Percentiles rank a stretch among this genome's conserved stretches.
phyloP scores from a whole-genome alignment of 2,797 vertebrate species.

The Varecia variegata region DNA sequence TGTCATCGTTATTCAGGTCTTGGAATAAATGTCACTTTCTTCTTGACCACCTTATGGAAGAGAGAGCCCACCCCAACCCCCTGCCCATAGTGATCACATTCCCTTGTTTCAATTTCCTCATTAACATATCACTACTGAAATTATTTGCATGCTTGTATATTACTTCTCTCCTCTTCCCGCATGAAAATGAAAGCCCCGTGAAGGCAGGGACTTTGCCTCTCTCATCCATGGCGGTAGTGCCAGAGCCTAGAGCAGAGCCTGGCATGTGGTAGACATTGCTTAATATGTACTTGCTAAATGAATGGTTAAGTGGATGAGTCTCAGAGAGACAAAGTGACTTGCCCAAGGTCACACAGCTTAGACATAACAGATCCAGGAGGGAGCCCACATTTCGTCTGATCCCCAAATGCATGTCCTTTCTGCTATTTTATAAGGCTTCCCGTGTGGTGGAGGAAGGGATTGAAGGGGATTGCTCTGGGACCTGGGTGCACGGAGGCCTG shows the following conservation, averaged over 20 bases:
- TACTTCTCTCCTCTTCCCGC: background rate
- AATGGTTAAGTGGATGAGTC: background rate
- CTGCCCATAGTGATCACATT: background rate
- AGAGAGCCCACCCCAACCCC: background rate
- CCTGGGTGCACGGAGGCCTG: background rate
- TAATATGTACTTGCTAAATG: background rate
- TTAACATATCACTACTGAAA: background rate
- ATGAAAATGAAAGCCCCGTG: background rate
- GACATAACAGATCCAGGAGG: background rate
- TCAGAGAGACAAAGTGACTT: background rate
- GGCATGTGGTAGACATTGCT: background rate
- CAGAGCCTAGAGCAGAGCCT: background rate
- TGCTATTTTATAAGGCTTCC: background rate
- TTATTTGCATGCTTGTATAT: background rate
- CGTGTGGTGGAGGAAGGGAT: background rate
- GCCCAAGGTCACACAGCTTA: slow-evolving; percentile 11
- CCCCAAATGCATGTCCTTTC: background rate
- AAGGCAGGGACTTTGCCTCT: background rate
- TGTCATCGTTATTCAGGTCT: background rate
- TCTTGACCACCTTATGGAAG: background rate
- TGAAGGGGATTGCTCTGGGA: background rate
- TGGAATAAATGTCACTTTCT: background rate
- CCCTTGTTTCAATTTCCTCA: background rate
- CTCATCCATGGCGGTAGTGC: background rate
- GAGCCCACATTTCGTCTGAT: background rate